Base-by-base conservation (phyloP, 2,113 vertebrate genomes). In the Alosa alosa region DNA sequence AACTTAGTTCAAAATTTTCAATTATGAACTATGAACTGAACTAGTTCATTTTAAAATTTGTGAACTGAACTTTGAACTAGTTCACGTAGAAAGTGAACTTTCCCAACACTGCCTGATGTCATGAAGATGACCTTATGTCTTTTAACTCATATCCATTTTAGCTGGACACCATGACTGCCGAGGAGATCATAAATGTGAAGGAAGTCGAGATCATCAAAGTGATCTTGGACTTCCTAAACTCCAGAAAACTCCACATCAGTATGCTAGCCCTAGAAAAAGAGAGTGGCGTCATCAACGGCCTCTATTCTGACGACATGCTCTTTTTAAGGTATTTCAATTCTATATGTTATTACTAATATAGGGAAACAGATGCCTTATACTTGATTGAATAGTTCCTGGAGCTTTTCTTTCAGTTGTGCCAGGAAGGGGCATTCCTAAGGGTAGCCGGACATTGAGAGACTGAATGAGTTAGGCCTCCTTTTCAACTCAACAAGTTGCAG, bases 251-350 rank as follows among this genome's bases (percentile, higher is more conserved):
- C 88, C 98, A 99, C 90, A 98, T 99, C 91, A 98, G 98, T 88
- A 99, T 99, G 98, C 90, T 99, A 92, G 97, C 98, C 0, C 94
- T 99, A 78, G 98, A 99, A 92, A 98, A 97, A 89, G 98, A 99
- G 93, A 99, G 98, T 0, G 97, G 98, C 0, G 96, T 99, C 88
- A 99, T 99, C 84, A 99, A 99, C 86, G 98, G 98, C 17, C 96
- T 99, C 10, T 99, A 97, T 93, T 99, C 98, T 39, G 98, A 99
- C 86, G 98, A 99, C 90, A 99, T 99, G 98, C 97, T 99, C 86
- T 99, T 99, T 88, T 94, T 99, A 87, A 97, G 98, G 98, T 99
- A 88, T 85, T 13, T 78, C 36, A 44, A 44, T 44, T 44, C 2
- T 44, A 44, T 44, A 4, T 44, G 41, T 44, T 44, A 44, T 44